Conservation (phyloP, 2,888 invertebrate species). For the Coecobrya sp. region DNA sequence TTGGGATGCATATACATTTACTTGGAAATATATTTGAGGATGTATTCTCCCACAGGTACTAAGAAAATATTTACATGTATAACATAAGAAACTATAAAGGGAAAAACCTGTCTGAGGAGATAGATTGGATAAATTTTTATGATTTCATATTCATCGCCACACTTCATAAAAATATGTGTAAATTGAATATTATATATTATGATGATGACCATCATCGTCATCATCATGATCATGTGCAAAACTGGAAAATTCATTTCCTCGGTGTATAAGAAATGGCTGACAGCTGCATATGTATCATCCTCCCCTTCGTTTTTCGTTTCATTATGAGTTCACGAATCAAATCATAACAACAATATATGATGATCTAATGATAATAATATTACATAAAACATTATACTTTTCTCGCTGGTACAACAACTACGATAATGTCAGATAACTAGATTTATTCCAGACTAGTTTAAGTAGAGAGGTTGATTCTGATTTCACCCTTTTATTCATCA, state of each 20-base stretch:
- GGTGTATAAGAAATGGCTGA: conserved; percentile 13
- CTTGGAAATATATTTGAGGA: neutral
- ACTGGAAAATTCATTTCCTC: conserved; percentile 70
- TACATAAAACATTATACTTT: conserved; percentile 22
- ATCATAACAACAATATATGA: conserved; percentile 43
- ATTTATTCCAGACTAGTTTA: conserved; percentile 19
- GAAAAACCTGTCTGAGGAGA: conserved; percentile 65
- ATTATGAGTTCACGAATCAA: conserved; percentile 52
- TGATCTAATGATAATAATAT: conserved; percentile 56
- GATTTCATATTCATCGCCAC: conserved; percentile 68
- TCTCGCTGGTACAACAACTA: neutral
- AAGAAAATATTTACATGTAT: neutral
- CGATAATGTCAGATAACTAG: conserved; percentile 46
- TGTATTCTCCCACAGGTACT: neutral
- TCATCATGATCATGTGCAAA: conserved; percentile 61
- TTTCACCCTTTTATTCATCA: conserved; percentile 42
- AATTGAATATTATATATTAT: conserved; percentile 66
- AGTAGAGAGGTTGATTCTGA: conserved; percentile 1
- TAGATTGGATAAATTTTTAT: conserved; percentile 16
- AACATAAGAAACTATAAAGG: conserved; percentile 17
- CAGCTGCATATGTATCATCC: conserved; percentile 41
- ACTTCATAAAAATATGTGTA: conserved; percentile 61
- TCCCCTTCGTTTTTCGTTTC: conserved; percentile 1
- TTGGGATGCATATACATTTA: neutral
- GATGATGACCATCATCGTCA: conserved; percentile 31